Percentiles rank a stretch among this genome's conserved stretches.
phyloP scores from a whole-genome alignment of 2,888 invertebrate species.

The Papilio demoleus region DNA sequence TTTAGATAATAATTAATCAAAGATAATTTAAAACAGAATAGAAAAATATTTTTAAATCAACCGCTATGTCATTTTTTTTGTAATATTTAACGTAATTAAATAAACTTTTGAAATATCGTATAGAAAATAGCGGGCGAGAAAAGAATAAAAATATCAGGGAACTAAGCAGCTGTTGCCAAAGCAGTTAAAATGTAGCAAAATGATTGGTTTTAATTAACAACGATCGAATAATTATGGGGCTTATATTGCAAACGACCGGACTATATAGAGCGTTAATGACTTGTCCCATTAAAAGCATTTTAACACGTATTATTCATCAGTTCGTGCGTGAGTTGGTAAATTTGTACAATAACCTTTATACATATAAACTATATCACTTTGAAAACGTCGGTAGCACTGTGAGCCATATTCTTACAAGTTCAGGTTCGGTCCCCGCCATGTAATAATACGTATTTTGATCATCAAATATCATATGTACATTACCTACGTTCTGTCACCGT shows the following conservation, averaged over 20 bases:
- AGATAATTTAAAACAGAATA: too few species aligned
- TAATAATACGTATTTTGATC: too few species aligned
- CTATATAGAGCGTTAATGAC: constrained; percentile 47
- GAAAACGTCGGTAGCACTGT: too few species aligned
- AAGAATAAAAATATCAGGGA: neutral
- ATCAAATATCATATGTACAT: too few species aligned
- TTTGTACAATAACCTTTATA: too few species aligned
- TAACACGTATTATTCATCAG: constrained; percentile 38
- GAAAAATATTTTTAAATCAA: too few species aligned
- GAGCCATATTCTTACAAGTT: too few species aligned
- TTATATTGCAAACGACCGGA: constrained; percentile 55
- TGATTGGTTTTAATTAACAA: constrained; percentile 62
- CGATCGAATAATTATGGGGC: constrained; percentile 56
- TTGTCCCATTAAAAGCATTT: constrained; percentile 46
- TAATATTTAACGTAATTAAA: neutral
- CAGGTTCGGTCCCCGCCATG: too few species aligned
- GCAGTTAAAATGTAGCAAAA: constrained; percentile 54
- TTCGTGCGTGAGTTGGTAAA: neutral
- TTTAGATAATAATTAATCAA: too few species aligned
- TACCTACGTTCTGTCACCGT: too few species aligned
- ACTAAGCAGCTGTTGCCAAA: constrained; percentile 23
- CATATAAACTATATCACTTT: too few species aligned
- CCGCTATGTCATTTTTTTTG: too few species aligned
- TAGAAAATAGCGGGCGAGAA: neutral
- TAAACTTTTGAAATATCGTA: neutral